A percentile compares a stretch with the other conserved stretches of the same genome.
phyloP scores from a whole-genome alignment of 1,140 invertebrate species.

The Leptinotarsa texana region DNA sequence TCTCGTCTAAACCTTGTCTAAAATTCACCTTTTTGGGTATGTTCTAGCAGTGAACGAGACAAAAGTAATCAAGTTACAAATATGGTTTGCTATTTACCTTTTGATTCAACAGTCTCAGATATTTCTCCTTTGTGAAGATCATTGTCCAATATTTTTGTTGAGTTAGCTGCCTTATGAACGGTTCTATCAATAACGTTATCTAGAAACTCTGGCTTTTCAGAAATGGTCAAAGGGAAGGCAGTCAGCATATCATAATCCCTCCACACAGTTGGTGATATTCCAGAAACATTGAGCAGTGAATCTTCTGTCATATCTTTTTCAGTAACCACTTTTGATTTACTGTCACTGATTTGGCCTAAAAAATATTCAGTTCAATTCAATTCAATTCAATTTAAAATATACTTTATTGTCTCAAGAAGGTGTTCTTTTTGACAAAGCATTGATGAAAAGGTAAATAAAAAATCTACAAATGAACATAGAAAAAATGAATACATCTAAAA shows the following conservation, averaged over 20 bases:
- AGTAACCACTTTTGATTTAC: not conserved
- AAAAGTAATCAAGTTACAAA: not conserved
- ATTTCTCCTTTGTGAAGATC: not conserved
- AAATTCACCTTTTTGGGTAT: too few species aligned
- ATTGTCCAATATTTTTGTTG: not conserved
- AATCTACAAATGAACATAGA: not conserved
- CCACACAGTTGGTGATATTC: conserved; percentile 42
- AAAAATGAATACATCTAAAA: not conserved
- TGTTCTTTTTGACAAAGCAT: too few species aligned
- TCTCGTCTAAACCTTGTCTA: too few species aligned
- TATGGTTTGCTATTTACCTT: not conserved
- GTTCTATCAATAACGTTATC: conserved; percentile 12
- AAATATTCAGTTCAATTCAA: not conserved
- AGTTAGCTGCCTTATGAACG: not conserved
- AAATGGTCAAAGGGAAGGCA: conserved; percentile 18
- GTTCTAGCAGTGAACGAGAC: too few species aligned
- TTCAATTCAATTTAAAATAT: too few species aligned
- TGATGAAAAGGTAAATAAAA: too few species aligned
- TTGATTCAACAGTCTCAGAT: not conserved
- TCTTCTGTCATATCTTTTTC: conserved; percentile 22
- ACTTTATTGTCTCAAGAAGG: too few species aligned
- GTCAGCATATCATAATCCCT: conserved; percentile 36
- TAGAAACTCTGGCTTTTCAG: conserved; percentile 18
- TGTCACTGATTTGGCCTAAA: conserved; percentile 1
- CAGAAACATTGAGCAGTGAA: conserved; percentile 34